phyloP scores from a whole-genome alignment of 2,888 invertebrate species.

The Drosophila kokeensis region DNA sequence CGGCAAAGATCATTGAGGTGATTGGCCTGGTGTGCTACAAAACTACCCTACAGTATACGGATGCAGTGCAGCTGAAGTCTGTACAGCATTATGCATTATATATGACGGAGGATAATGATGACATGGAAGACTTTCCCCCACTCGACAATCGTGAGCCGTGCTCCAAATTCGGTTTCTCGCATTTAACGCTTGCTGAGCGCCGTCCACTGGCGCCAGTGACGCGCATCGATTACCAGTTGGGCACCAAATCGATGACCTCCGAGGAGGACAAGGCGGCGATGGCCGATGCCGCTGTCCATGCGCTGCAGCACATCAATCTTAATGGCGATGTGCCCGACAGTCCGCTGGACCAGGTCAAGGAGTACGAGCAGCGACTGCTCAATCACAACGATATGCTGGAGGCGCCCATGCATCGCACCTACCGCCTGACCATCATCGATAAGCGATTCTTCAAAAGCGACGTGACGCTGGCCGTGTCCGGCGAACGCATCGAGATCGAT shows the following conservation, averaged over 20 bases:
- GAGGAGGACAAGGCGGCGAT: conserved; percentile 84
- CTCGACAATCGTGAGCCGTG: conserved; percentile 95
- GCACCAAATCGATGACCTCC: conserved; percentile 85
- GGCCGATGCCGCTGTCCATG: conserved; percentile 78
- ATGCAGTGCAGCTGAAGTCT: conserved; percentile 87
- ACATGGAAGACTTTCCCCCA: conserved; percentile 94
- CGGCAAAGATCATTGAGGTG: conserved; percentile 94
- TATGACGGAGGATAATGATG: conserved; percentile 97
- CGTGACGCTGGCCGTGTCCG: conserved; percentile 94
- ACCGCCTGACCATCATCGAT: conserved; percentile 91
- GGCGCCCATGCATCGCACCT: conserved; percentile 94
- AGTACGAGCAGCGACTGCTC: conserved; percentile 89
- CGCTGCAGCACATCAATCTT: conserved; percentile 66
- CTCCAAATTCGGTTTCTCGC: conserved; percentile 96
- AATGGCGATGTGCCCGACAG: conserved; percentile 70
- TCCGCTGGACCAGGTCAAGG: conserved; percentile 56
- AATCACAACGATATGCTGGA: conserved; percentile 92
- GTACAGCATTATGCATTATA: conserved; percentile 93
- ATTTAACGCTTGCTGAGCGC: conserved; percentile 94
- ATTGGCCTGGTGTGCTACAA: conserved; percentile 97
- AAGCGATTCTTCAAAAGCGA: conserved; percentile 93
- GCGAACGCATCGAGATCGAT: conserved; percentile 96
- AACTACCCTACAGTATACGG: conserved; percentile 89
- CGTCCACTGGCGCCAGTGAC: conserved; percentile 80
- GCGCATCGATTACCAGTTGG: conserved; percentile 79